Evolutionary conservation across 2,113 vertebrate genomes (phyloP).

Genomic region (Paedocypris sp.): DNA sequence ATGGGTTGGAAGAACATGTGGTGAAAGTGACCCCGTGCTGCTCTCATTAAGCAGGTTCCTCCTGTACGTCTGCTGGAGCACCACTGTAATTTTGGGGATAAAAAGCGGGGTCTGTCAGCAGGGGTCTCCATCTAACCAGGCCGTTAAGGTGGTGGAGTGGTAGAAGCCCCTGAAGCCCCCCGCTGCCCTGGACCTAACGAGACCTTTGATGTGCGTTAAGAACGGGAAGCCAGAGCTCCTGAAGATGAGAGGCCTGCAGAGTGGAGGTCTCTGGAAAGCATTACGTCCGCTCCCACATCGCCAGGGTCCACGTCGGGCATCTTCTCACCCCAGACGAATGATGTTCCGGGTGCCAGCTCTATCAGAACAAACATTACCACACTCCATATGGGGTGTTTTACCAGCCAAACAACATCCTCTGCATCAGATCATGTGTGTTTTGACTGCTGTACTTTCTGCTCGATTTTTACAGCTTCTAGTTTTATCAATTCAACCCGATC

Average conservation of each 20-base stretch:
- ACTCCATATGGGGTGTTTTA: too few species aligned
- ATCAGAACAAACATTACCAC: not conserved
- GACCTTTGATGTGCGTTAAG: slow-evolving; percentile 36
- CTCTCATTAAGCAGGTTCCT: slow-evolving; percentile 26
- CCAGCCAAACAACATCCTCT: not conserved
- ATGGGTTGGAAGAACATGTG: not conserved
- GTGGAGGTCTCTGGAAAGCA: slow-evolving; percentile 28
- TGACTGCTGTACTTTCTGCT: slow-evolving; percentile 25
- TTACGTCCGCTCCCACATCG: slow-evolving; percentile 16
- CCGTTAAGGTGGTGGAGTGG: slow-evolving; percentile 20
- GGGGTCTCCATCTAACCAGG: slow-evolving; percentile 26
- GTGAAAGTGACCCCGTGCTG: not conserved
- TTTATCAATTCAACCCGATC: slow-evolving; percentile 31
- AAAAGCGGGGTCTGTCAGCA: slow-evolving; percentile 13
- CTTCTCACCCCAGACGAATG: too few species aligned
- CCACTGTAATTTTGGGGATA: slow-evolving; percentile 22
- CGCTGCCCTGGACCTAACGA: slow-evolving; percentile 23
- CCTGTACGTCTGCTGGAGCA: slow-evolving; percentile 30
- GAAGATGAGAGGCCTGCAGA: slow-evolving; percentile 25
- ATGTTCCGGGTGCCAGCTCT: too few species aligned
- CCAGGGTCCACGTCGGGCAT: too few species aligned
- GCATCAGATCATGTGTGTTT: slow-evolving; percentile 19
- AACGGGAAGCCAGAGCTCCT: slow-evolving; percentile 29
- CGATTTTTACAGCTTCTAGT: slow-evolving; percentile 29
- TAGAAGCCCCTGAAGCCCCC: slow-evolving; percentile 13